Base-by-base conservation (phyloP, 2,888 invertebrate species). In the Epistrophe grossulariae region DNA sequence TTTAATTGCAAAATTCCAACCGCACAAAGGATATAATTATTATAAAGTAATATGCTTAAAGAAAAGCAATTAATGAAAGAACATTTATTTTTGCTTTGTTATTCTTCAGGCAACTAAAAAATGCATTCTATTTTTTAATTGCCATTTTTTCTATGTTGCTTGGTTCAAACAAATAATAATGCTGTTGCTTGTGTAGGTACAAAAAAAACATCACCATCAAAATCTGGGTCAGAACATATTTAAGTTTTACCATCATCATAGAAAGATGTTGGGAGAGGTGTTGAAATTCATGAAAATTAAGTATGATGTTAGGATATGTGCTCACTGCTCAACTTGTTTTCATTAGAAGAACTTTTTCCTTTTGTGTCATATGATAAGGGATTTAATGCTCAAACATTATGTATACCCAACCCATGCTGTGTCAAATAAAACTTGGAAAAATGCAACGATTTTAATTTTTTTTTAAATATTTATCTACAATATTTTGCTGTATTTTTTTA, bases 161-260 rank as follows among this genome's bases (percentile, higher is more conserved):
- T 11, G 8, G 11, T 59, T 59, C 35, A 59, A 59, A 59, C 57
- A 31, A 59, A 19, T 24, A 59, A 11, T 11, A 24, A 11, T 52
- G 13, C 19, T 24, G 1, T 17, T 50, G 45, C n/a, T 24, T 13
- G 11, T 59, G 17, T 59, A 5, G 6, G 17, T 17, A 7, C 59
- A n/a, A 35, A 59, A 17, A 24, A 59, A 17, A 17, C 11, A 38
- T 17, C 59, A 35, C 17, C 17, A 35, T 19, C 10, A 17, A 10
- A 59, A 59, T 38, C 59, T 59, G 35, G 59, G 59, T 59, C 35
- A 59, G 13, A 13, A 59, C 38, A 59, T n/a, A n/a, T 59, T 35
- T 35, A 17, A 59, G 59, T 59, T 38, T 59, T 59, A 38, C 35
- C 31, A 24, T 24, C 24, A 38, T 38, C n/a, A 59, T 38, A 13